phyloP scores from a whole-genome alignment of 2,888 invertebrate species.

The Piscicola geometra region DNA sequence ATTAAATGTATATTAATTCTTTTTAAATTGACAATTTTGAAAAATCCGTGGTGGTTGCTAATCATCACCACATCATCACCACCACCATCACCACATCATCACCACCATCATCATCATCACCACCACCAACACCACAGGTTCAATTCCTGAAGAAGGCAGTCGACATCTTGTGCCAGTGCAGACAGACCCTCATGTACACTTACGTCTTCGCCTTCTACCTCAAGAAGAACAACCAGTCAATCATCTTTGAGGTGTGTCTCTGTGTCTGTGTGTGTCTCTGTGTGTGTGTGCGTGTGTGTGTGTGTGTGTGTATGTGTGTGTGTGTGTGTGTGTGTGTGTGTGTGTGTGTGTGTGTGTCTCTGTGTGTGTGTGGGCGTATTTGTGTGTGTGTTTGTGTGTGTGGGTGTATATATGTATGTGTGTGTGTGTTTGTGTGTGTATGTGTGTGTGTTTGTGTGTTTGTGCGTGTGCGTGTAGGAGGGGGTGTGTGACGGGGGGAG shows the following conservation, averaged over 20 bases:
- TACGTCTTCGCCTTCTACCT: constrained; percentile 99
- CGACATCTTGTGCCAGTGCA: constrained; percentile 77
- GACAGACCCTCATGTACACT: constrained; percentile 97
- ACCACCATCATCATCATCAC: too few species aligned
- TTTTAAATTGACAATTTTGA: too few species aligned
- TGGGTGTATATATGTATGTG: too few species aligned
- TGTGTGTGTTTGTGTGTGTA: too few species aligned
- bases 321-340: constrained; percentile 7
- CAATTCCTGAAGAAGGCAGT: constrained; percentile 93
- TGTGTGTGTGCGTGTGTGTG: neutral
- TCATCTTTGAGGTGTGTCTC: constrained; percentile 77
- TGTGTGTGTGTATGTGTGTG: neutral
- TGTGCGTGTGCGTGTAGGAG: too few species aligned
- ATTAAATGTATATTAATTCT: too few species aligned
- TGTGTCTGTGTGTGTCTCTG: neutral
- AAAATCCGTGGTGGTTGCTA: too few species aligned
- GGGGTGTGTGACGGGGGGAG: too few species aligned
- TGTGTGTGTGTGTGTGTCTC: neutral
- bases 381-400: neutral
- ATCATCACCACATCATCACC: too few species aligned
- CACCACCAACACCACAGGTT: constrained; percentile 58
- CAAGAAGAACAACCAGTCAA: constrained; percentile 94
- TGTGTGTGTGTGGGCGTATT: constrained; percentile 2
- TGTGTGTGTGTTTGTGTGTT: too few species aligned
- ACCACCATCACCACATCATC: too few species aligned